Conservation (phyloP, 1,140 invertebrate genomes). For the Heliconius himera region DNA sequence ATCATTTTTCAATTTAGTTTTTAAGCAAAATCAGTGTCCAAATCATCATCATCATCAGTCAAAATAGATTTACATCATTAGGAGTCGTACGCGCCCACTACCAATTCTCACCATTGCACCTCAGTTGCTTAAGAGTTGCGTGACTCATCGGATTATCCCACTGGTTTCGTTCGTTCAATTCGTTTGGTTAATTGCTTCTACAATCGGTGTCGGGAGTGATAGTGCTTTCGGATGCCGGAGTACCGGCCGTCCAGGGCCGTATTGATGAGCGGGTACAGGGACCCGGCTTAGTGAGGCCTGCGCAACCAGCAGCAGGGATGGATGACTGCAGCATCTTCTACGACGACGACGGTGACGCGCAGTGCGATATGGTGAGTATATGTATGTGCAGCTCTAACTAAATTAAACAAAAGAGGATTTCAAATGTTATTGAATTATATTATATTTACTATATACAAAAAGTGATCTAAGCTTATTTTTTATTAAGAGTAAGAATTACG, state of each 20-base stretch:
- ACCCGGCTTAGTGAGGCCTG: conserved; percentile 61
- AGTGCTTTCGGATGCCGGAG: conserved; percentile 65
- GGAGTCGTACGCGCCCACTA: conserved; percentile 46
- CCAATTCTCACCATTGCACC: conserved; percentile 43
- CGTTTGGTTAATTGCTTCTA: conserved; percentile 50
- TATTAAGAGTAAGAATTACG: conserved; percentile 41
- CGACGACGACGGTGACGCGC: conserved; percentile 76
- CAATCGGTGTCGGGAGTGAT: conserved; percentile 54
- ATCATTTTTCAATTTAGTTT: conserved; percentile 44
- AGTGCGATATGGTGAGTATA: conserved; percentile 75
- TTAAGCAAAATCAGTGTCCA: conserved; percentile 42
- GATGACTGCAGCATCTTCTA: conserved; percentile 75
- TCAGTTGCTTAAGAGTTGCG: conserved; percentile 54
- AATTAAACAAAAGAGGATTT: background rate
- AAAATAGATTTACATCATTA: conserved; percentile 40
- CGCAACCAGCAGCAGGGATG: conserved; percentile 65
- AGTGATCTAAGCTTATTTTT: background rate
- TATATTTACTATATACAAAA: background rate
- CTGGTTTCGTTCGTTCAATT: conserved; percentile 57
- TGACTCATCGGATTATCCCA: conserved; percentile 75
- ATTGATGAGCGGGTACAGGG: conserved; percentile 59
- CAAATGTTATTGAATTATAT: background rate
- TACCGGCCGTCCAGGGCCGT: conserved; percentile 51
- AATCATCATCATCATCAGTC: conserved; percentile 44
- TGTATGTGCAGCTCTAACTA: background rate